Percentiles rank a stretch among this genome's conserved stretches.
These are phyloP conservation scores for Philereme transversata DNA, from an alignment of 2,888 invertebrate genomes.

Conservation along the genomic window DNA sequence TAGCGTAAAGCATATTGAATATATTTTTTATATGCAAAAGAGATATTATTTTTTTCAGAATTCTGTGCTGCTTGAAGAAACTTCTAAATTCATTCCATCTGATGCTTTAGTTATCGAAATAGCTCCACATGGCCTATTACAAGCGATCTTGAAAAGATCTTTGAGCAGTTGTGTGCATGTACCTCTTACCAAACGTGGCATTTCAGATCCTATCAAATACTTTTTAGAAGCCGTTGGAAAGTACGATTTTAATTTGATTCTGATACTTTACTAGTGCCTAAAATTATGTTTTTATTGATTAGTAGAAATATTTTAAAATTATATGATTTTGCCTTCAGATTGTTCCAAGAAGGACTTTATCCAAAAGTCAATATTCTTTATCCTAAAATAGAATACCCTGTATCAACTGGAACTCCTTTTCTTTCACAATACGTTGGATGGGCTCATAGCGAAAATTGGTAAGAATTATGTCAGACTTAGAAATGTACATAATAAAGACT, in stretches of 20 bases:
- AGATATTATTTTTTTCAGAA: conserved; percentile 53
- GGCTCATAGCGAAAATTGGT: conserved; percentile 87
- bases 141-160: conserved; percentile 91
- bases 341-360: conserved; percentile 88
- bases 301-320: conserved; percentile 74
- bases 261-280: conserved; percentile 14
- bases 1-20: no score
- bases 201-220: conserved; percentile 81
- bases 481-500: no score
- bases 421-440: conserved; percentile 90
- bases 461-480: not conserved
- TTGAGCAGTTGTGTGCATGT: conserved; percentile 86
- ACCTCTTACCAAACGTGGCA: conserved; percentile 85
- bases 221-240: conserved; percentile 84
- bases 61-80: conserved; percentile 90
- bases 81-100: conserved; percentile 87
- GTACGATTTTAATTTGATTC: conserved; percentile 55
- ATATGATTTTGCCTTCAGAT: conserved; percentile 62
- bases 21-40: no score
- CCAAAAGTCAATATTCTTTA: conserved; percentile 88
- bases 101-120: conserved; percentile 92
- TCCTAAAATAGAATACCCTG: conserved; percentile 88
- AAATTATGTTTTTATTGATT: conserved; percentile 85
- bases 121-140: conserved; percentile 92
- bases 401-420: conserved; percentile 90